A percentile compares a stretch with the other conserved stretches of the same genome.
These are phyloP conservation scores for Dynastes grantii DNA, from an alignment of 2,888 invertebrate genomes.

Conservation along the genomic window DNA sequence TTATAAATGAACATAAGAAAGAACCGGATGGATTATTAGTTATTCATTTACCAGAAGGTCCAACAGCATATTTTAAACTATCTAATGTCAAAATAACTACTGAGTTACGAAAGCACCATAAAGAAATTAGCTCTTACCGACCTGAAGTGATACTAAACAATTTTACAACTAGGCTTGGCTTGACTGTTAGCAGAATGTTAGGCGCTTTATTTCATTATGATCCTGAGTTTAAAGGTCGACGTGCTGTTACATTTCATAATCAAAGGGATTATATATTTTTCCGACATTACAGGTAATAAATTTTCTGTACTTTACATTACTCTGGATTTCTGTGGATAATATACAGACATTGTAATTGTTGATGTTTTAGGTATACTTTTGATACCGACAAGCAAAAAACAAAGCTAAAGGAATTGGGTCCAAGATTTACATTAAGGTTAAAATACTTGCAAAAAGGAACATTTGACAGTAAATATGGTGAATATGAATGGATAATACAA, in stretches of 20 bases:
- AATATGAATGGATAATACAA: slow-evolving; percentile 96
- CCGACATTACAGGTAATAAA: slow-evolving; percentile 87
- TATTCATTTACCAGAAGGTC: slow-evolving; percentile 96
- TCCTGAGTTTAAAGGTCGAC: slow-evolving; percentile 94
- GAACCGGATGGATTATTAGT: slow-evolving; percentile 94
- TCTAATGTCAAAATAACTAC: slow-evolving; percentile 93
- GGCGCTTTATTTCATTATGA: slow-evolving; percentile 96
- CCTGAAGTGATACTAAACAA: slow-evolving; percentile 98
- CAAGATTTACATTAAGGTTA: slow-evolving; percentile 94
- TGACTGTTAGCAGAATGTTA: slow-evolving; percentile 92
- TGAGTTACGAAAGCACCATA: slow-evolving; percentile 84
- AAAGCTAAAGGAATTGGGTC: slow-evolving; percentile 93
- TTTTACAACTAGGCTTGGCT: slow-evolving; percentile 94
- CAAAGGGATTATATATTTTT: slow-evolving; percentile 99
- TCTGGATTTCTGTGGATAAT: background rate
- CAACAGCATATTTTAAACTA: slow-evolving; percentile 96
- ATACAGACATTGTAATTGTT: slow-evolving; percentile 39
- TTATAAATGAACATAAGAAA: slow-evolving; percentile 95
- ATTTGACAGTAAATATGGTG: slow-evolving; percentile 96
- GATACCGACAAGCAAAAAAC: slow-evolving; percentile 83
- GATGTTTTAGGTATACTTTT: slow-evolving; percentile 84
- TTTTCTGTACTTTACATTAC: too few species aligned
- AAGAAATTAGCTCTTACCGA: slow-evolving; percentile 88
- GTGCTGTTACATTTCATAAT: slow-evolving; percentile 98
- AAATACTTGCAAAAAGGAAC: slow-evolving; percentile 96